Percentiles rank a stretch among this genome's conserved stretches.
These are phyloP conservation scores for Nasonia vitripennis DNA, from an alignment of 1,140 invertebrate genomes.

Conservation along the genomic window DNA sequence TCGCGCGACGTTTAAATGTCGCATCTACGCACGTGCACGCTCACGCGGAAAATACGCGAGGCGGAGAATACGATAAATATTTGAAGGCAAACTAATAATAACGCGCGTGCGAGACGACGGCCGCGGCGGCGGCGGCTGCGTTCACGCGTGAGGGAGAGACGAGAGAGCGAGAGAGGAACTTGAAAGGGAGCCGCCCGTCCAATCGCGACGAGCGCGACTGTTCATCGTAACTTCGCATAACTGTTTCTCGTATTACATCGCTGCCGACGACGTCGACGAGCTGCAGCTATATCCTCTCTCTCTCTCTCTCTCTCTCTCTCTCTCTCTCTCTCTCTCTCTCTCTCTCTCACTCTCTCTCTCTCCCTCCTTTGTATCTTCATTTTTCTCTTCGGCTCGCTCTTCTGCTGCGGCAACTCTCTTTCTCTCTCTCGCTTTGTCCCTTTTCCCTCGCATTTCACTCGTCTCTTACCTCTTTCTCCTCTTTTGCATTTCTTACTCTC, in stretches of 20 bases:
- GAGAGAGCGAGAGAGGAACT: constrained; percentile 35
- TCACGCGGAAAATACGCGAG: constrained; percentile 51
- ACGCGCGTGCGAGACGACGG: constrained; percentile 47
- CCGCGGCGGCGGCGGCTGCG: neutral
- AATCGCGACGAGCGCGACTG: constrained; percentile 49
- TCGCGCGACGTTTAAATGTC: constrained; percentile 5
- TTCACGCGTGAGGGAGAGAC: constrained; percentile 11
- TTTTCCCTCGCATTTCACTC: constrained; percentile 13
- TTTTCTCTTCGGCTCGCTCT: constrained; percentile 6
- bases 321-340: constrained; percentile 42
- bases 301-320: constrained; percentile 39
- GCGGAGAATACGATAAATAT: constrained; percentile 67
- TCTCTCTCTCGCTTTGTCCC: constrained; percentile 27
- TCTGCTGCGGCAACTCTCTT: neutral
- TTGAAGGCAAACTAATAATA: constrained; percentile 71
- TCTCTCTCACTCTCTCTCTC: no score
- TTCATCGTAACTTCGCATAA: constrained; percentile 49
- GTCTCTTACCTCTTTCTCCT: neutral
- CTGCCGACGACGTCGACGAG: constrained; percentile 27
- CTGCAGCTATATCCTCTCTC: constrained; percentile 35
- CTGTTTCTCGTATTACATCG: constrained; percentile 53
- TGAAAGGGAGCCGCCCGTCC: constrained; percentile 56
- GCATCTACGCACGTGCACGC: constrained; percentile 16
- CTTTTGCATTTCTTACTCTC: neutral
- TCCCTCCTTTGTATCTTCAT: constrained; percentile 38